Percentiles rank a stretch among this genome's conserved stretches.
These are phyloP conservation scores for Prietella phreatophila DNA, from an alignment of 2,113 vertebrate genomes.

Conservation along the genomic window DNA sequence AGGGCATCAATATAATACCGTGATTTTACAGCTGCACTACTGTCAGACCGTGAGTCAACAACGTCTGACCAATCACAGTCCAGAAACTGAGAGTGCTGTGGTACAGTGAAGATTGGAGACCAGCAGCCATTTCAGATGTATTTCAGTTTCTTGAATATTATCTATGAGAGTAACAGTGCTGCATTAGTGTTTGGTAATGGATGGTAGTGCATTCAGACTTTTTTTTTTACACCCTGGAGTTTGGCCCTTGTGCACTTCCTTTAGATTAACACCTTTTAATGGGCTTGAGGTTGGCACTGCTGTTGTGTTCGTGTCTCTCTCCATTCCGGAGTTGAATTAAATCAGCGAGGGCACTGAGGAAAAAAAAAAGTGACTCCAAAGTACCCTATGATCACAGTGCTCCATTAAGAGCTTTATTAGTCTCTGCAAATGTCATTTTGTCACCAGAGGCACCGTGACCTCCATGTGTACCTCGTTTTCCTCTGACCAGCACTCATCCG, in stretches of 20 bases:
- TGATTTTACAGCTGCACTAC: neutral
- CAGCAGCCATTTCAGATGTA: neutral
- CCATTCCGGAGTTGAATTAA: conserved; percentile 34
- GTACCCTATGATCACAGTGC: conserved; percentile 61
- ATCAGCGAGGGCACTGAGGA: conserved; percentile 55
- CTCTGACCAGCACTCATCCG: conserved; percentile 38
- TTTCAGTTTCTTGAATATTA: neutral
- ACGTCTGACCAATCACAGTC: neutral
- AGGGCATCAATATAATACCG: neutral
- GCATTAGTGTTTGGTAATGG: too few species aligned
- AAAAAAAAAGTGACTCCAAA: conserved; percentile 43
- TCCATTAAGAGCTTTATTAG: conserved; percentile 74
- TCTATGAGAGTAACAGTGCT: neutral
- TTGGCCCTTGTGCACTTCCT: neutral
- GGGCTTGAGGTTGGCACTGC: neutral
- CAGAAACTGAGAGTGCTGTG: too few species aligned
- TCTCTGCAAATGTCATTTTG: conserved; percentile 71
- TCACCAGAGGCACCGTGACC: conserved; percentile 58
- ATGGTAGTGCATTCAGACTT: neutral
- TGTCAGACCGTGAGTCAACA: neutral
- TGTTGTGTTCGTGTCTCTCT: neutral
- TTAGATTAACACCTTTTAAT: conserved; percentile 17
- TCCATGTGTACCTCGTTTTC: conserved; percentile 46
- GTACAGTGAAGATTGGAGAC: neutral
- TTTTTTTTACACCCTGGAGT: neutral